A percentile compares a stretch with the other conserved stretches of the same genome.
Evolutionary conservation across 23 tunicate species (phyloP).

Genomic region (Styela plicata): DNA sequence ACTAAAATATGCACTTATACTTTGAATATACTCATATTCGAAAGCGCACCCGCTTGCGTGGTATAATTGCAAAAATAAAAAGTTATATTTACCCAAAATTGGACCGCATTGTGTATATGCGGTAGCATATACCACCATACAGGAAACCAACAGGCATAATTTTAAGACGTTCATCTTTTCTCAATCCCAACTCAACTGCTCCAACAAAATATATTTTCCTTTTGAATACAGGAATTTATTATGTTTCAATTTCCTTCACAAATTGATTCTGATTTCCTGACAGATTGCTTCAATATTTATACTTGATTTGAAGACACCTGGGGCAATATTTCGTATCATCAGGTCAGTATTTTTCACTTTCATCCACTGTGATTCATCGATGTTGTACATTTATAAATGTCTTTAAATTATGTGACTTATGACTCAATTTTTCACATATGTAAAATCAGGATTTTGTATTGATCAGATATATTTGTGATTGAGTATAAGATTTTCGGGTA

Average conservation of each 20-base stretch:
- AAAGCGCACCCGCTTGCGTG: no score
- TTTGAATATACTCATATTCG: no score
- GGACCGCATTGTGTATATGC: background rate
- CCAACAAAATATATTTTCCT: no score
- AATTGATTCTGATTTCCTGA: background rate
- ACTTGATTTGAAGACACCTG: background rate
- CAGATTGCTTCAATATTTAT: background rate
- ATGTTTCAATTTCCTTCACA: background rate
- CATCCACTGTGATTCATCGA: background rate
- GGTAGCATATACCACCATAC: background rate
- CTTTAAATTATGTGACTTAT: no score
- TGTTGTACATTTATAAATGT: background rate
- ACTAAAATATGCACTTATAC: no score
- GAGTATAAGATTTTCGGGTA: no score
- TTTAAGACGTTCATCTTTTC: background rate
- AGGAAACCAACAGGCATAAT: background rate
- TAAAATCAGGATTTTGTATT: no score
- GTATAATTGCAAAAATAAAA: no score
- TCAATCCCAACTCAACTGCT: no score
- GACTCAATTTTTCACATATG: no score
- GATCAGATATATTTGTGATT: no score
- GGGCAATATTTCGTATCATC: background rate
- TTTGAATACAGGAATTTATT: no score
- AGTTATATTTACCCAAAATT: background rate
- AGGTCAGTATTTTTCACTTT: background rate